Evolutionary conservation across 2,797 vertebrate genomes (phyloP), one percentile per base, ranked within the genome.

Genomic region (Muscicapa striata): DNA sequence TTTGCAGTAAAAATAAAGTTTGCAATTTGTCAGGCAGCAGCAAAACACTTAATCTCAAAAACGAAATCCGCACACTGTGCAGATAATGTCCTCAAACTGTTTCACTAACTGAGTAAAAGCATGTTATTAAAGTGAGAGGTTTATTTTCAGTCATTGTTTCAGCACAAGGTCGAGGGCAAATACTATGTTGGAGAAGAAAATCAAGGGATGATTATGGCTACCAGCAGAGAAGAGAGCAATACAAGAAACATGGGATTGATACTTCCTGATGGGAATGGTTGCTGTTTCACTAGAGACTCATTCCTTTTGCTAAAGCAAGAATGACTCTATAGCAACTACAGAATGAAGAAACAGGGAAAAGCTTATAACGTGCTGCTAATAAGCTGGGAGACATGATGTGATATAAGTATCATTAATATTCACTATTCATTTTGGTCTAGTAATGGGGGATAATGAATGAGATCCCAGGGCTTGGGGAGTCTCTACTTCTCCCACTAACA

Each of bases 1-100:
- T 86, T 90, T 70, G 23, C 10, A 67, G 22, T 70, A 64, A 91
- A 91, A 95, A 72, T 27, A 62, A 72, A 89, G 61, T 81, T 93
- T 85, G 41, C 14, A 49, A 57, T 85, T 87, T 96, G 24, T 92
- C 45, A 83, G 54, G 11, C 22, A 83, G 41, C 48, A 88, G 30
- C 27, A 81, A 69, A 93, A 76, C 36, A 21, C 19, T 57, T 54
- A 62, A 36, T 58, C 29, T 81, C 63, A 78, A 46, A 94, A 89
- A 75, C n/a, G 6, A 77, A 90, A 79, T 70, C 63, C 0, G 0
- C 9, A 43, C 45, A 55, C 59, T 58, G 55, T 45, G 34, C 29
- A 76, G 51, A 29, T 45, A 57, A 52, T 49, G 19, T n/a, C 15
- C 45, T 79, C 40, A 43, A 76, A 68, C 45, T 45, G 21, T 48